Evolutionary conservation across 2,888 invertebrate genomes (phyloP).

Genomic region (Meliscaeva auricollis): DNA sequence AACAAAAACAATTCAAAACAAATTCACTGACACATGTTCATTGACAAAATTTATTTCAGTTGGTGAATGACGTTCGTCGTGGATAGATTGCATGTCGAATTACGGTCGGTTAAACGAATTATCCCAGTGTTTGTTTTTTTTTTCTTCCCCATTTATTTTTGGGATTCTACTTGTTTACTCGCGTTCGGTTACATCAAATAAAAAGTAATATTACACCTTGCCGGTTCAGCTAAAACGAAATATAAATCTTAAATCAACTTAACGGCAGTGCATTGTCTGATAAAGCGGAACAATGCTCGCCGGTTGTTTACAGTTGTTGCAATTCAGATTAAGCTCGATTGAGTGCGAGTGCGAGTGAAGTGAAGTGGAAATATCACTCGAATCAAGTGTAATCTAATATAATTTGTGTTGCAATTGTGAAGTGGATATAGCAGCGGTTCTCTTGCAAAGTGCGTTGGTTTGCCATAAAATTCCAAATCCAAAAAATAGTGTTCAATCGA

Average conservation of each 20-base stretch:
- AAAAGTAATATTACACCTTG: slow-evolving; percentile 14
- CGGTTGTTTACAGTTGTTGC: slow-evolving; percentile 50
- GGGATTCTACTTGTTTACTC: not conserved
- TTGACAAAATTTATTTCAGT: slow-evolving; percentile 47
- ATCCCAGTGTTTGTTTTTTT: slow-evolving; percentile 1
- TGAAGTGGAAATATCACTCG: slow-evolving; percentile 48
- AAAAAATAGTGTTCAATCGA: slow-evolving; percentile 9
- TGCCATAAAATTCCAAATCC: not conserved
- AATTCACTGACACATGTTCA: slow-evolving; percentile 43
- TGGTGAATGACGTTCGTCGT: slow-evolving; percentile 51
- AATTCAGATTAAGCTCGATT: slow-evolving; percentile 15
- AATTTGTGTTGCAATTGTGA: not conserved
- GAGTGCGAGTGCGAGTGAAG: slow-evolving; percentile 39
- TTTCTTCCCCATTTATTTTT: too few relatives aligned
- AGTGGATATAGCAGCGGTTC: not conserved
- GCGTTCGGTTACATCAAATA: not conserved
- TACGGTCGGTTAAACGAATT: slow-evolving; percentile 31
- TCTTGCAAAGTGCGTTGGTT: not conserved
- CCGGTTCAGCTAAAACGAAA: too few relatives aligned
- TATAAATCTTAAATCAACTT: slow-evolving; percentile 29
- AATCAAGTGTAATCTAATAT: slow-evolving; percentile 25
- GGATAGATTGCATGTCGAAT: slow-evolving; percentile 5
- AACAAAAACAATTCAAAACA: not conserved
- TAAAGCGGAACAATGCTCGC: slow-evolving; percentile 62
- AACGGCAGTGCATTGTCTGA: slow-evolving; percentile 38